Conservation (phyloP, 2,113 vertebrate genomes). For the Scomber japonicus region DNA sequence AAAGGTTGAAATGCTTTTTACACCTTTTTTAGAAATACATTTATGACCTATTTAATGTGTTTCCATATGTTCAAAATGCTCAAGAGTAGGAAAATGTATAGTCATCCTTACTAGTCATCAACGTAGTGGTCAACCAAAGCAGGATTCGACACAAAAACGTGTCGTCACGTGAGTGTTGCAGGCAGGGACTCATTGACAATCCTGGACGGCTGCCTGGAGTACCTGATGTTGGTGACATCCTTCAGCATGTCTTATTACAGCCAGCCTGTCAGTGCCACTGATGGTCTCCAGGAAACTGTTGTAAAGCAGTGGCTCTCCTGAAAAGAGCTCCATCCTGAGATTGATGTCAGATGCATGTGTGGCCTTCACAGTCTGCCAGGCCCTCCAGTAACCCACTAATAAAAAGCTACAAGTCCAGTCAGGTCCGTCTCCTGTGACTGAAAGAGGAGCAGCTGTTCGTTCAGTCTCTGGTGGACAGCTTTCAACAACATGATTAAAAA, state of each 20-base stretch:
- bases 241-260: neutral
- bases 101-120: neutral
- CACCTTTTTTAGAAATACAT: no score
- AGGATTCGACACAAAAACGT: neutral
- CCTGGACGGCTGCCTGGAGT: neutral
- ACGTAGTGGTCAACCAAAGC: neutral
- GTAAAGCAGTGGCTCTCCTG: neutral
- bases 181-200: no score
- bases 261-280: neutral
- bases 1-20: no score
- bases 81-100: no score
- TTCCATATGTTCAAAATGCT: no score
- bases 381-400: neutral
- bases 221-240: neutral
- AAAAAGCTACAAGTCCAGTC: neutral
- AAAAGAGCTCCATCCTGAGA: neutral
- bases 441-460: constrained; percentile 11
- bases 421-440: neutral
- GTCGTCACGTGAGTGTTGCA: neutral
- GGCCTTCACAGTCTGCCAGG: neutral
- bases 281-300: neutral
- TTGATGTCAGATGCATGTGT: neutral
- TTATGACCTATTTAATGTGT: no score
- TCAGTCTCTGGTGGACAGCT: neutral
- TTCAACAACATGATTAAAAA: neutral